phyloP scores from a whole-genome alignment of 1,140 invertebrate species.

The Drosophila quadrilineata region DNA sequence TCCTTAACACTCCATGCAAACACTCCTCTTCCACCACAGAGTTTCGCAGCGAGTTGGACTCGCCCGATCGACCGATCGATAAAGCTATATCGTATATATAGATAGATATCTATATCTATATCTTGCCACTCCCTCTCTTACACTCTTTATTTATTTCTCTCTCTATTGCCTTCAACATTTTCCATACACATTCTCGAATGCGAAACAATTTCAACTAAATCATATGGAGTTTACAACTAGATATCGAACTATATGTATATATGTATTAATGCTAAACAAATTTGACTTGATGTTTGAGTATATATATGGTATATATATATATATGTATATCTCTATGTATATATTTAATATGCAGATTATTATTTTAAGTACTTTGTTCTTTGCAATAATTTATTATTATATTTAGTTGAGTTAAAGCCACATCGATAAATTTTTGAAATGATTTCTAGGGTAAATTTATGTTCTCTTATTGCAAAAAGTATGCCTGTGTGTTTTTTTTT shows the following conservation, averaged over 20 bases:
- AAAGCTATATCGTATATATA: conserved; percentile 62
- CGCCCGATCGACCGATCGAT: conserved; percentile 48
- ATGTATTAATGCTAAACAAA: conserved; percentile 59
- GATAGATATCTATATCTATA: no score
- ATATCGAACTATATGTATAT: conserved; percentile 10
- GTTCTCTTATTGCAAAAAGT: conserved; percentile 30
- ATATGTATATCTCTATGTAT: conserved; percentile 22
- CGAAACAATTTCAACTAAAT: conserved; percentile 73
- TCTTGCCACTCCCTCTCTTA: neutral
- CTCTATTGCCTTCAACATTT: neutral
- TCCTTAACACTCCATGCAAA: no score
- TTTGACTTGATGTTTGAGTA: conserved; percentile 53
- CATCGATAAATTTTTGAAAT: conserved; percentile 68
- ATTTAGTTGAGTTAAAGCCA: conserved; percentile 78
- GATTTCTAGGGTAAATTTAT: conserved; percentile 30
- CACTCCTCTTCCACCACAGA: no score
- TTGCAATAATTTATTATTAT: conserved; percentile 42
- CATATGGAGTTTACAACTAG: conserved; percentile 40
- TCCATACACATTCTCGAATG: conserved; percentile 35
- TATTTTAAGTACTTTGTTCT: no score
- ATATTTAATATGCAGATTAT: conserved; percentile 3
- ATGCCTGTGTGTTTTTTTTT: conserved; percentile 35
- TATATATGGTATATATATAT: conserved; percentile 33
- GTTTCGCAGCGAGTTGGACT: conserved; percentile 8
- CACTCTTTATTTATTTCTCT: neutral